Evolutionary conservation across 2,888 invertebrate genomes (phyloP), one percentile per base, ranked within the genome.

Genomic region (Polylopha cassiicola): DNA sequence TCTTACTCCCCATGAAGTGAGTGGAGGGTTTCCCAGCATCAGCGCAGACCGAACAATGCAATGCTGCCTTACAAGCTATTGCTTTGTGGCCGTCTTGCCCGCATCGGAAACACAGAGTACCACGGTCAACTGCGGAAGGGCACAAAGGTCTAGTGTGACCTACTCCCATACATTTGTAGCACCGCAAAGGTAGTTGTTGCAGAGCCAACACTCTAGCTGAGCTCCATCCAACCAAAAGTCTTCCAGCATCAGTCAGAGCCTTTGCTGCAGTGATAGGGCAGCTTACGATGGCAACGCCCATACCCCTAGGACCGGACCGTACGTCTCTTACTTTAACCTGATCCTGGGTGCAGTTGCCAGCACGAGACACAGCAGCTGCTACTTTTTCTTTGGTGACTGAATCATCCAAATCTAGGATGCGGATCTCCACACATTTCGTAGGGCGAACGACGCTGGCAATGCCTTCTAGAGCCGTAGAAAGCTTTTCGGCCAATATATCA

Each of bases 71-170:
- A 9, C 37, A 30, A 6, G 3, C 1, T 1, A 4, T 7, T 3
- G 21, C 14, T 4, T 14, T 37, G 17, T 37, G 37, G 1, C 30
- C 37, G 6, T n/a, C 14, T 1, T 14, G 6, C 2, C 37, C 30
- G 14, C 37, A 37, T 5, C 30, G 16, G 18, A 13, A 37, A 18
- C 37, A 37, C 3, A 23, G 18, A n/a, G n/a, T n/a, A 0, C 23
- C 9, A 1, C 23, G 23, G 14, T 18, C 17, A 5, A 8, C 33
- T 4, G n/a, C 3, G 1, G 33, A 6, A 0, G 1, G 13, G 17
- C 33, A 33, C 14, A 16, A 9, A 3, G 29, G 23, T 3, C 15
- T 3, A 2, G 8, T 14, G 17, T 37, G 37, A 1, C 37, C 37
- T 3, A 11, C 1, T n/a, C 20, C 23, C 1, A 37, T 10, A 16